Evolutionary conservation across 2,113 vertebrate genomes (phyloP), one percentile per base, ranked within the genome.

Genomic region (Platysteira castanea): DNA sequence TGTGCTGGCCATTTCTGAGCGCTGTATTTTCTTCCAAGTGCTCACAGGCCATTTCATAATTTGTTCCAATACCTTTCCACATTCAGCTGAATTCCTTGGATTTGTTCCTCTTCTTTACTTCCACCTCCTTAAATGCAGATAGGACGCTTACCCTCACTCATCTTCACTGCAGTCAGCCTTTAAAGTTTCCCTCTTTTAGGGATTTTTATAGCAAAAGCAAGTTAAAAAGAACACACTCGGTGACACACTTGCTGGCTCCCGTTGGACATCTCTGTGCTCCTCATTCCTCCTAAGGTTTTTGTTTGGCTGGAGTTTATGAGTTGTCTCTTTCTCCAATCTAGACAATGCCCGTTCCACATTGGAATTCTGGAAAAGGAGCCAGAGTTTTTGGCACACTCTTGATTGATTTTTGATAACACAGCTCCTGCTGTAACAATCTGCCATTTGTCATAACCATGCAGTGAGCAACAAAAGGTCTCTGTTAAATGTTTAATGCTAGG

Each of bases 401-500:
- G 83, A 87, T 23, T 81, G 71, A 70, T 79, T 92, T 95, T 90
- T 74, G 94, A 93, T 95, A 95, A 84, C 56, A 70, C 83, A 90
- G 83, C 56, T 90, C 64, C 47, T 80, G 27, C 63, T 84, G 47
- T 70, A 95, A 96, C 95, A 97, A 70, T 93, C 83, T 95, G 47
- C 68, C 52, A n/a, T 92, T 95, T 95, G 68, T 96, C 76, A 54
- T n/a, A 67, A 70, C 35, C 42, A 21, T 84, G 57, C 54, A 59
- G 79, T 35, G 65, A 90, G 76, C 60, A 93, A 95, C 92, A 95
- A 92, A 93, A 90, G 86, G 60, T 67, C 80, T 95, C 83, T 95
- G 86, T 96, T 90, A 77, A 67, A 41, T 89, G 15, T 74, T 83
- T 81, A 77, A 75, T 81, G 30, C 50, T 47, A 90, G 76, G 28